These are phyloP conservation scores for Bucorvus abyssinicus DNA, from an alignment of 2,797 vertebrate genomes.

Conservation along the genomic window DNA sequence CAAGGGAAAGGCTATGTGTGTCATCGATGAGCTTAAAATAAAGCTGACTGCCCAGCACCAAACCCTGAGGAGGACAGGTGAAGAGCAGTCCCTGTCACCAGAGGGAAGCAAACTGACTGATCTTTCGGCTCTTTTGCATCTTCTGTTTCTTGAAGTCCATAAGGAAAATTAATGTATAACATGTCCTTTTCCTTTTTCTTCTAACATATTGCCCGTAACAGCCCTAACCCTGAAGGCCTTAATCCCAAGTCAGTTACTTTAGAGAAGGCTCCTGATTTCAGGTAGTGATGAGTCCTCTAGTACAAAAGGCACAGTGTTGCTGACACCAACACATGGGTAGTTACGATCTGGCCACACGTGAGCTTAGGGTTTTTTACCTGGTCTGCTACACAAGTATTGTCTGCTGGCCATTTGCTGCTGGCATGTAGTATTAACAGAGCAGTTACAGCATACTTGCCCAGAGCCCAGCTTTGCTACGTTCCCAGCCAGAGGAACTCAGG, in stretches of 20 bases:
- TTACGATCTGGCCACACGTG: background rate
- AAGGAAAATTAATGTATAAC: background rate
- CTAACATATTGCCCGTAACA: background rate
- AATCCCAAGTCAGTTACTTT: background rate
- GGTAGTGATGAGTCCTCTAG: accelerated
- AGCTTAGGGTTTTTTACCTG: background rate
- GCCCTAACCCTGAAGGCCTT: background rate
- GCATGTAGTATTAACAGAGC: background rate
- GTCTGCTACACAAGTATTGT: background rate
- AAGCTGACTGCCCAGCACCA: background rate
- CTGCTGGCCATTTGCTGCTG: background rate
- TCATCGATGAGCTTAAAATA: background rate
- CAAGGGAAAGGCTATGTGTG: background rate
- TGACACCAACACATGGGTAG: background rate
- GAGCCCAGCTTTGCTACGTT: background rate
- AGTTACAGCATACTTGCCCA: background rate
- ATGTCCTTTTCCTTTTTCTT: background rate
- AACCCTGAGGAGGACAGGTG: background rate
- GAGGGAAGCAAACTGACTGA: background rate
- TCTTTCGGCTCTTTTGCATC: background rate
- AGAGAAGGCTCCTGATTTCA: background rate
- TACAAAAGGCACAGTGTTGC: background rate
- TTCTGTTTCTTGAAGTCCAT: background rate
- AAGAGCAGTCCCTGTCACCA: background rate
- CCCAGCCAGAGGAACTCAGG: background rate